Conservation (phyloP, 2,888 invertebrate species). For the Girardia tigrina region DNA sequence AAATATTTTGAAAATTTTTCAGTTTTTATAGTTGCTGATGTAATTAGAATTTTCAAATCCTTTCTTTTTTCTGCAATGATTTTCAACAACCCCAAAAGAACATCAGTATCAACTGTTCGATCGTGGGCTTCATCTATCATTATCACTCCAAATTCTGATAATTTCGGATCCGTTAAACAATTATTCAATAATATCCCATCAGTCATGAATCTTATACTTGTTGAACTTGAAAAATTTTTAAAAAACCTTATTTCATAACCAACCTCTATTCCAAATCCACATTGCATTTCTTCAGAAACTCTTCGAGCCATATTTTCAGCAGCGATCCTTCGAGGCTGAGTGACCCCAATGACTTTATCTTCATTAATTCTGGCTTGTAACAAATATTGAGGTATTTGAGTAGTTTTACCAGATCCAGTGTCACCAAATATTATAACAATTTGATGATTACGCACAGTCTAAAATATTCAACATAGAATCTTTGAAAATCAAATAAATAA, state of each 20-base stretch:
- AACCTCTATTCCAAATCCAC: constrained; percentile 42
- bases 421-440: neutral
- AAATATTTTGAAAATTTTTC: constrained; percentile 91
- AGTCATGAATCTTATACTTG: constrained; percentile 45
- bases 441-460: neutral
- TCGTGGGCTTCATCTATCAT: constrained; percentile 49
- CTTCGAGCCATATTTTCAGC: neutral
- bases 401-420: constrained; percentile 1
- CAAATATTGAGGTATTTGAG: constrained; percentile 3
- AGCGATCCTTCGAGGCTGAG: neutral
- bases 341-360: neutral
- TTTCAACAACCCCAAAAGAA: constrained; percentile 48
- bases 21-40: constrained; percentile 98
- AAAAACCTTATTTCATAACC: constrained; percentile 44
- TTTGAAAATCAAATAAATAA: too few relatives aligned
- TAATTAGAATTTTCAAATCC: constrained; percentile 67
- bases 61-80: constrained; percentile 52
- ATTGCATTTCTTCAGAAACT: constrained; percentile 41
- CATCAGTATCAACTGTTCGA: constrained; percentile 47
- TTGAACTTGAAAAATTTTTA: constrained; percentile 38
- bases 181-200: constrained; percentile 48
- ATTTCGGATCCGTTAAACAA: constrained; percentile 41
- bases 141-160: constrained; percentile 38
- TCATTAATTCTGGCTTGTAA: neutral
- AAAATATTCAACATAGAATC: too few relatives aligned